phyloP scores from a whole-genome alignment of 1,140 invertebrate species.

The Akabosia matsudoensis region DNA sequence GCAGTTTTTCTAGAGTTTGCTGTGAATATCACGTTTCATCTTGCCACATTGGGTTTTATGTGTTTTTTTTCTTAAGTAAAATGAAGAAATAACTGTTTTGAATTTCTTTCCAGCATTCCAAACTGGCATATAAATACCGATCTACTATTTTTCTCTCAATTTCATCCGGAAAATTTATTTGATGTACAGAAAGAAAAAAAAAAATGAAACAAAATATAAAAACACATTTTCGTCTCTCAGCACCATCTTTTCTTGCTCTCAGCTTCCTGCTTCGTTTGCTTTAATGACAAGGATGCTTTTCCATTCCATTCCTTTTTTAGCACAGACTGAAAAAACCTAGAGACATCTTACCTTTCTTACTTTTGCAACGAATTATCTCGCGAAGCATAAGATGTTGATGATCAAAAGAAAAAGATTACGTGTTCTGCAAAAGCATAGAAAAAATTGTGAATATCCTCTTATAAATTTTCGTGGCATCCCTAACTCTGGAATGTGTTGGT shows the following conservation, averaged over 20 bases:
- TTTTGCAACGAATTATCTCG: background rate
- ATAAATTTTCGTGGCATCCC: too few relatives aligned
- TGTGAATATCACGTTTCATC: background rate
- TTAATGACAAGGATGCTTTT: background rate
- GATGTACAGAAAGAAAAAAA: too few relatives aligned
- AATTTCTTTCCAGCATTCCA: slow-evolving; percentile 9
- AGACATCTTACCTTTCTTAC: background rate
- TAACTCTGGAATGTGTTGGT: too few relatives aligned
- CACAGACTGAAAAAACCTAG: too few relatives aligned
- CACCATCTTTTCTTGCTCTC: background rate
- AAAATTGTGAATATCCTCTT: background rate
- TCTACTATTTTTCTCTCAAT: background rate
- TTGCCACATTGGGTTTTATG: background rate
- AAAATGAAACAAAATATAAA: background rate
- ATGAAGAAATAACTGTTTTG: background rate
- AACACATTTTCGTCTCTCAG: background rate
- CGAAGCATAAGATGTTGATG: background rate
- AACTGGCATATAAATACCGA: background rate
- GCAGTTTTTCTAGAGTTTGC: too few relatives aligned
- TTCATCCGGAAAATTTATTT: background rate
- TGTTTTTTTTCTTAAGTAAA: background rate
- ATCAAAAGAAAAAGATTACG: background rate
- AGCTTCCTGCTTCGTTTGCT: background rate
- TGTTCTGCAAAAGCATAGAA: background rate
- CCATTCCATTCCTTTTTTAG: background rate